phyloP scores from a whole-genome alignment of 2,113 vertebrate genomes.

The Perca flavescens region DNA sequence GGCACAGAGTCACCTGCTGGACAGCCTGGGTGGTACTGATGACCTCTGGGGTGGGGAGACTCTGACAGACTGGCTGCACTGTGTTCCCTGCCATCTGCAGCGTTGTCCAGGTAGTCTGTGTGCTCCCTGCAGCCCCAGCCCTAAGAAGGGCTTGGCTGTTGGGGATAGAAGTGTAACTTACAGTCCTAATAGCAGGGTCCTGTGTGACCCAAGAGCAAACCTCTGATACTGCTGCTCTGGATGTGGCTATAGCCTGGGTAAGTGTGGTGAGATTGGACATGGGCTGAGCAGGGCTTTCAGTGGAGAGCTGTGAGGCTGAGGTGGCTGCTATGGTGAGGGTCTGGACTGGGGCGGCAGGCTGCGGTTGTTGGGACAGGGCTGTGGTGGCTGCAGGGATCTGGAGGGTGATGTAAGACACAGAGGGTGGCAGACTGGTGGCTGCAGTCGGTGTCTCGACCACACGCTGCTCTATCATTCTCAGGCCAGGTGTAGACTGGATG shows the following conservation, averaged over 20 bases:
- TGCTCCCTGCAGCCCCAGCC: constrained; percentile 85
- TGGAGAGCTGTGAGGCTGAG: constrained; percentile 53
- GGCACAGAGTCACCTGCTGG: constrained; percentile 81
- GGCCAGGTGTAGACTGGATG: constrained; percentile 80
- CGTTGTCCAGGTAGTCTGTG: constrained; percentile 98
- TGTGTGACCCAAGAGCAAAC: constrained; percentile 53
- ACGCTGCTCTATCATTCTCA: constrained; percentile 84
- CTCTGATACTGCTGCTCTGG: constrained; percentile 47
- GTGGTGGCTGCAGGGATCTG: constrained; percentile 79
- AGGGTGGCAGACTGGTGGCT: constrained; percentile 72
- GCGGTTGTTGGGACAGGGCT: constrained; percentile 68
- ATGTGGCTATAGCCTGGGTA: constrained; percentile 41
- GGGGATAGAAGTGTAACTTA: constrained; percentile 72
- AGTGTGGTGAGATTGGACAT: constrained; percentile 48
- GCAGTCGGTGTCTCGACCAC: constrained; percentile 66
- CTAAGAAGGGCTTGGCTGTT: constrained; percentile 74
- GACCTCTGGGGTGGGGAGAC: constrained; percentile 73
- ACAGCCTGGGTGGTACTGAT: constrained; percentile 65
- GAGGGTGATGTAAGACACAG: constrained; percentile 84
- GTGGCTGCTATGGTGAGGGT: constrained; percentile 62
- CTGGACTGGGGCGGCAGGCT: constrained; percentile 62
- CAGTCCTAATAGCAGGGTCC: constrained; percentile 57
- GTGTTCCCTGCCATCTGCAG: constrained; percentile 95
- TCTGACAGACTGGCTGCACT: constrained; percentile 93
- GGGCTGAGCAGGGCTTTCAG: constrained; percentile 35